These are phyloP conservation scores for Formicarius rufipectus DNA, from an alignment of 2,113 vertebrate species.

Conservation along the genomic window DNA sequence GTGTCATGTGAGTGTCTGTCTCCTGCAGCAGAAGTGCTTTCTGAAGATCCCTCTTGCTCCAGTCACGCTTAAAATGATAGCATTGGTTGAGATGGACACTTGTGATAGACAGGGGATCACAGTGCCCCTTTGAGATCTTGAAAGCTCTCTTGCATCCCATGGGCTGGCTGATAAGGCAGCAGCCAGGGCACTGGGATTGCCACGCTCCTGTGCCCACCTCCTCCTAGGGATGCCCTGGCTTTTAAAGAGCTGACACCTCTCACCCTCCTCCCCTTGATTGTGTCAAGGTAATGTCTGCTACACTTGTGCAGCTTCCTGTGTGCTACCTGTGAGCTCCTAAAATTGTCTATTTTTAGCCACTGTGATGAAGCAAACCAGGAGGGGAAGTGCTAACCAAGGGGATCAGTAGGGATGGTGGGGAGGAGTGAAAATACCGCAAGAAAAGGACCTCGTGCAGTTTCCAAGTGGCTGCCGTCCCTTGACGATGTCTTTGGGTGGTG, in stretches of 20 bases:
- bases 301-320: background rate
- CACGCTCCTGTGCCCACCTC: accelerated
- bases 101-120: conserved; percentile 35
- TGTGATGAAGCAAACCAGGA: background rate
- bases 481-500: background rate
- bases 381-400: background rate
- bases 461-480: background rate
- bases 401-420: too few relatives aligned
- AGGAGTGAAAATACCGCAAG: background rate
- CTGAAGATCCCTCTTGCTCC: background rate
- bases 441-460: accelerated
- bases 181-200: background rate
- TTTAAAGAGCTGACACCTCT: background rate
- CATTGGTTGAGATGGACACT: conserved; percentile 58
- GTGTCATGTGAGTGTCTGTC: background rate
- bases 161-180: background rate
- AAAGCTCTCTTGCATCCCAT: conserved; percentile 20
- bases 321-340: background rate
- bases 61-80: conserved; percentile 54
- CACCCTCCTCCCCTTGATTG: background rate
- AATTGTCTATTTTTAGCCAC: background rate
- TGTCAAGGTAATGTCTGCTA: background rate
- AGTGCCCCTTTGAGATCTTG: conserved; percentile 34
- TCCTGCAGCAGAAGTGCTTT: background rate
- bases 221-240: background rate